Conservation (phyloP, 2,797 vertebrate genomes). For the Luscinia luscinia region DNA sequence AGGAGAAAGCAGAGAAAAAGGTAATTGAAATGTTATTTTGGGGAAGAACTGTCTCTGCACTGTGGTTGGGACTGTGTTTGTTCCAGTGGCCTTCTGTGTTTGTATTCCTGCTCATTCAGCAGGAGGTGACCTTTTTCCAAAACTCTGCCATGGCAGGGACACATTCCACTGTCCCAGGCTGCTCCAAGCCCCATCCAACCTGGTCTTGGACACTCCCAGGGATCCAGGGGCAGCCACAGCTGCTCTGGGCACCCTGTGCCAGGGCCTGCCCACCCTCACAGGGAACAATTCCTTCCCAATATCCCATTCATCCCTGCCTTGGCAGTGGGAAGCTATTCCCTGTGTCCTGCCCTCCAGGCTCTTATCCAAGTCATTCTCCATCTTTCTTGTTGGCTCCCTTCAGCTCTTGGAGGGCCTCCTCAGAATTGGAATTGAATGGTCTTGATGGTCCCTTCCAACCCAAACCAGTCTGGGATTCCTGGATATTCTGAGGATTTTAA, state of each 20-base stretch:
- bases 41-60: accelerated
- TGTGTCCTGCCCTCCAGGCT: not conserved
- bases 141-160: not conserved
- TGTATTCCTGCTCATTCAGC: not conserved
- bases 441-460: not conserved
- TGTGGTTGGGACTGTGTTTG: not conserved
- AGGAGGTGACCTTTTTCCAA: not conserved
- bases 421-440: not conserved
- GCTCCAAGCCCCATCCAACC: not conserved
- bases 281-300: not conserved
- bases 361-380: not conserved
- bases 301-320: accelerated
- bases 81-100: not conserved
- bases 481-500: not conserved
- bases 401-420: not conserved
- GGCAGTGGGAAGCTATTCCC: not conserved
- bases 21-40: slow-evolving; percentile 61
- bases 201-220: accelerated
- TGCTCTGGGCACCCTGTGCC: not conserved
- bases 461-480: not conserved
- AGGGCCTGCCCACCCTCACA: accelerated
- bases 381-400: not conserved
- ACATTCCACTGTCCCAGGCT: accelerated
- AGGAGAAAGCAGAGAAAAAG: slow-evolving; percentile 80
- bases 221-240: not conserved